Percentiles rank a stretch among this genome's conserved stretches.
Conservation (phyloP, 2,797 vertebrate species). For the Petrocephalus schoutedeni region DNA sequence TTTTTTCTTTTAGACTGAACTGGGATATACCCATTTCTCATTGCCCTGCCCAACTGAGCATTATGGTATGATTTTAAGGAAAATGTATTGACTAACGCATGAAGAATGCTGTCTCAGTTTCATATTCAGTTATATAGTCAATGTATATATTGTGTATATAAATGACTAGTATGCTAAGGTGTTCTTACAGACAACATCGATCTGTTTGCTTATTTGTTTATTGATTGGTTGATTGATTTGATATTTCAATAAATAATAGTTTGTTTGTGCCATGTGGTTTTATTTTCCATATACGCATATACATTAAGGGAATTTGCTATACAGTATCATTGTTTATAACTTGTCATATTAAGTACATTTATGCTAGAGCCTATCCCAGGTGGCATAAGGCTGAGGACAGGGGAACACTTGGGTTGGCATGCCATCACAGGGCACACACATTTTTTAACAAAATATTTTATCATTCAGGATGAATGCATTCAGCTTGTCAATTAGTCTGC, state of each 20-base stretch:
- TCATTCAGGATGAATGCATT: not conserved
- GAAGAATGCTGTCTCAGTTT: conserved; percentile 67
- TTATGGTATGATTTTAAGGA: conserved; percentile 66
- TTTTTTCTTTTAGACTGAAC: conserved; percentile 39
- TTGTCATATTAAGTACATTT: not conserved
- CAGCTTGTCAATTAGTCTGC: not conserved
- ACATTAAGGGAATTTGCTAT: not conserved
- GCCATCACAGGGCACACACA: not conserved
- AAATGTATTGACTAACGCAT: conserved; percentile 70
- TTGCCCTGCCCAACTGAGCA: conserved; percentile 54
- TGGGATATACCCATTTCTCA: conserved; percentile 51
- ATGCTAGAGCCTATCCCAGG: not conserved
- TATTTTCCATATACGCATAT: not conserved
- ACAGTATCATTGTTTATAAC: not conserved
- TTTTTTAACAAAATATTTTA: not conserved
- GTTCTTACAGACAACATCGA: not conserved
- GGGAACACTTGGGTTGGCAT: not conserved
- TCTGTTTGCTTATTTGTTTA: not conserved
- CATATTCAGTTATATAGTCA: conserved; percentile 72
- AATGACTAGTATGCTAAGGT: conserved; percentile 47
- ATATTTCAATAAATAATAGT: not conserved
- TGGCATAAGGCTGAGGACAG: not conserved
- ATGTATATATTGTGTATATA: conserved; percentile 73
- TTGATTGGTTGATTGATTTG: not conserved
- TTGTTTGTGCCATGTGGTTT: not conserved